Conservation (phyloP, 1,140 invertebrate species). For the Paraescarpia echinospica region DNA sequence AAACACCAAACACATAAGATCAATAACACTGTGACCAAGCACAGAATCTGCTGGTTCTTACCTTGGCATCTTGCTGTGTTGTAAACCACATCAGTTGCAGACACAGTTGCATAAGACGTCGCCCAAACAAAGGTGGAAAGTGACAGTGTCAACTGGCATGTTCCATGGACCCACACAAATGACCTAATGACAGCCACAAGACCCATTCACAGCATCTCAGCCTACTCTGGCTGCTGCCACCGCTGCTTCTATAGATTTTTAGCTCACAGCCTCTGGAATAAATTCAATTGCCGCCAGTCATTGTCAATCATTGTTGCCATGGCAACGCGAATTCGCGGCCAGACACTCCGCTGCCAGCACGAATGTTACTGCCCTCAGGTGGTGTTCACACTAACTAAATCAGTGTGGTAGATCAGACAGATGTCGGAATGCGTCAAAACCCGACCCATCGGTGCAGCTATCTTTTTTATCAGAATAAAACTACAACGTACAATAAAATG, state of each 20-base stretch:
- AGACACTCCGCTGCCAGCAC: neutral
- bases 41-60: neutral
- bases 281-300: neutral
- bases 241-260: conserved; percentile 1
- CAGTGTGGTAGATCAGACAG: neutral
- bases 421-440: neutral
- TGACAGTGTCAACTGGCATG: neutral
- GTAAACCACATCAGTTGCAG: neutral
- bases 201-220: neutral
- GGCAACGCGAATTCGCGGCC: neutral
- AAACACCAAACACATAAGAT: neutral
- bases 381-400: neutral
- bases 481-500: neutral
- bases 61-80: neutral
- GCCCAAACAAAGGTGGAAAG: neutral
- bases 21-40: neutral
- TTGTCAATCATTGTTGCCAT: conserved; percentile 1
- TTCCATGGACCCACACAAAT: neutral
- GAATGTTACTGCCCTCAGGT: neutral
- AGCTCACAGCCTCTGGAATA: neutral
- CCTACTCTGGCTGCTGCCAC: neutral
- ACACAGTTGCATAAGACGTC: neutral
- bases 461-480: neutral
- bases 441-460: neutral
- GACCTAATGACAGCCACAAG: neutral